Percentiles rank a stretch among this genome's conserved stretches.
These are phyloP conservation scores for Pentalonia nigronervosa DNA, from an alignment of 1,140 invertebrate genomes.

Conservation along the genomic window DNA sequence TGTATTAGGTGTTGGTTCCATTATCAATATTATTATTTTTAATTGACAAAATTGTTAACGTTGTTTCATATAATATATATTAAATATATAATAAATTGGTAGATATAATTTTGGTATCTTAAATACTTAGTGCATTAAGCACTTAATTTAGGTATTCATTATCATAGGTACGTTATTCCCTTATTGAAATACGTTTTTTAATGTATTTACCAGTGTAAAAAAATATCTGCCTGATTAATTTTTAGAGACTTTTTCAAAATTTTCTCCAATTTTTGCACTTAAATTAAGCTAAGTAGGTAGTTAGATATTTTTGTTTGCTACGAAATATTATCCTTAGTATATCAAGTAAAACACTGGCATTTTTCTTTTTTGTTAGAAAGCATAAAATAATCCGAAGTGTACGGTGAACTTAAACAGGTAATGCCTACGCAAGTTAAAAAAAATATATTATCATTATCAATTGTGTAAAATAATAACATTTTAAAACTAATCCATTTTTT, in stretches of 20 bases:
- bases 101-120: not conserved
- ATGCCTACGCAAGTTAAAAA: not conserved
- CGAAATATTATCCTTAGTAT: no score
- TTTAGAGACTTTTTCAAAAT: no score
- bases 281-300: not conserved
- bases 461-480: not conserved
- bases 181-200: not conserved
- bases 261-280: no score
- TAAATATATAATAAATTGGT: not conserved
- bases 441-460: not conserved
- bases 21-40: not conserved
- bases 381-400: not conserved
- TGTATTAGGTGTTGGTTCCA: not conserved
- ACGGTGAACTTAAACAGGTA: not conserved
- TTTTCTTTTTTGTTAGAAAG: not conserved
- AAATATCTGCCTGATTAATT: not conserved
- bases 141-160: no score
- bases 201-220: not conserved
- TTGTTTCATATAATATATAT: not conserved
- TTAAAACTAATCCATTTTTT: not conserved
- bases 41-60: not conserved
- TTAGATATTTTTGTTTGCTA: no score
- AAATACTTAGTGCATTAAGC: not conserved
- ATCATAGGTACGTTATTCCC: not conserved
- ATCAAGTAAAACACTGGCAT: not conserved